Base-by-base conservation (phyloP, 2,888 invertebrate species). In the Drymonia ruficornis region DNA sequence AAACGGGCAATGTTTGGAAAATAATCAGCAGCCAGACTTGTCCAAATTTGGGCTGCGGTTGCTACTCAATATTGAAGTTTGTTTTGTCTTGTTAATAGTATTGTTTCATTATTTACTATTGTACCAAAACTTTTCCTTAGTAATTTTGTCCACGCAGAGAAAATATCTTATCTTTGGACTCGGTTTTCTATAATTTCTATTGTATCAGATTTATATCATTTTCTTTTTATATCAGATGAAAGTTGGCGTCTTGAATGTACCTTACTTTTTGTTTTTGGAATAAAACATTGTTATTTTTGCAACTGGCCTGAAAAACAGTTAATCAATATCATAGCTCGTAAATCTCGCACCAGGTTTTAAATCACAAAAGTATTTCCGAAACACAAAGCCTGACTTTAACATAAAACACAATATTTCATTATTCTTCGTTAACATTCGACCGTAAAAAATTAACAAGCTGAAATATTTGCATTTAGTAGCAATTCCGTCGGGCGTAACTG, bases 1-100 rank as follows among this genome's bases (percentile, higher is more conserved):
- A 83, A 80, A 81, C 76, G 73, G 72, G 82, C 83, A 78, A 64
- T 70, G 62, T 76, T 83, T 81, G 72, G 81, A 78, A 84, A 84
- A 86, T 86, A 89, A 87, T 87, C 80, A 83, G 77, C 75, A 65
- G 61, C 71, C 74, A 70, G 67, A 59, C 72, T 69, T 72, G 66
- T 58, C 67, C 55, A 64, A 74, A 70, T 65, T 78, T 63, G 31
- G 47, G n/a, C 46, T 53, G 52, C 48, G 52, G 52, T 48, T 13
- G 34, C 15, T 47, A 34, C 44, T 13, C 52, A 46, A 52, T 52
- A 52, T 34, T 31, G n/a, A 28, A 47, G 47, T 46, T 52, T 38
- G 47, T 52, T 52, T 47, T 18, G 34, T 47, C 31, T 47, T 34
- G 47, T 47, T 47, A 46, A 46, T 47, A 11, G 47, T 43, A 28